A percentile compares a stretch with the other conserved stretches of the same genome.
These are phyloP conservation scores for Prosopocoilus inquinatus DNA, from an alignment of 2,888 invertebrate species.

Conservation along the genomic window DNA sequence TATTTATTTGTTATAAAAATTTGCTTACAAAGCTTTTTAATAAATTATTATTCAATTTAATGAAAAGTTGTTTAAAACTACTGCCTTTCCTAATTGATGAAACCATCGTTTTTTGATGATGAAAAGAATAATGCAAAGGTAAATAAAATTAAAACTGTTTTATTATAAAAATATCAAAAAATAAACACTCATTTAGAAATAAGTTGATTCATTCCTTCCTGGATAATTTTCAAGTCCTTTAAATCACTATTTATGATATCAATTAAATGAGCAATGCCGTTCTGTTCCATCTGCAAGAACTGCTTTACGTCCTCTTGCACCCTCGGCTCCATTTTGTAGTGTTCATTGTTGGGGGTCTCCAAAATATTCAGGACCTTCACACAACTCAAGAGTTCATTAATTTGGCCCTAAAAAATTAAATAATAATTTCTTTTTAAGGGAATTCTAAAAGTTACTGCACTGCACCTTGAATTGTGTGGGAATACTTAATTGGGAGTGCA, in stretches of 20 bases:
- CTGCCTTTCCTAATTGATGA: too few species aligned
- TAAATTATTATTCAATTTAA: too few species aligned
- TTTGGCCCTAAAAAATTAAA: constrained; percentile 60
- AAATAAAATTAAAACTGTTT: too few species aligned
- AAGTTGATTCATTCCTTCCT: constrained; percentile 71
- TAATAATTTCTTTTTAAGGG: background rate
- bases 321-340: constrained; percentile 75
- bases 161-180: background rate
- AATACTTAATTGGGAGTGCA: constrained; percentile 83
- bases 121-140: too few species aligned
- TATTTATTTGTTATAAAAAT: too few species aligned
- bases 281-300: constrained; percentile 83
- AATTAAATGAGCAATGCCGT: constrained; percentile 82
- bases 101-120: too few species aligned
- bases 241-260: constrained; percentile 80
- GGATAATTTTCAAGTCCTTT: constrained; percentile 73
- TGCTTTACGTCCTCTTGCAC: constrained; percentile 71
- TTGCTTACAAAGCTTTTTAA: too few species aligned
- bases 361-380: constrained; percentile 66
- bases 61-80: too few species aligned
- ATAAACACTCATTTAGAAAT: constrained; percentile 32
- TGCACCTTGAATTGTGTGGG: constrained; percentile 89
- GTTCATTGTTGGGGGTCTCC: constrained; percentile 59
- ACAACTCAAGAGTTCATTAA: constrained; percentile 87
- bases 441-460: constrained; percentile 4